phyloP scores from a whole-genome alignment of 2,797 vertebrate genomes.

The Hydrophis major region DNA sequence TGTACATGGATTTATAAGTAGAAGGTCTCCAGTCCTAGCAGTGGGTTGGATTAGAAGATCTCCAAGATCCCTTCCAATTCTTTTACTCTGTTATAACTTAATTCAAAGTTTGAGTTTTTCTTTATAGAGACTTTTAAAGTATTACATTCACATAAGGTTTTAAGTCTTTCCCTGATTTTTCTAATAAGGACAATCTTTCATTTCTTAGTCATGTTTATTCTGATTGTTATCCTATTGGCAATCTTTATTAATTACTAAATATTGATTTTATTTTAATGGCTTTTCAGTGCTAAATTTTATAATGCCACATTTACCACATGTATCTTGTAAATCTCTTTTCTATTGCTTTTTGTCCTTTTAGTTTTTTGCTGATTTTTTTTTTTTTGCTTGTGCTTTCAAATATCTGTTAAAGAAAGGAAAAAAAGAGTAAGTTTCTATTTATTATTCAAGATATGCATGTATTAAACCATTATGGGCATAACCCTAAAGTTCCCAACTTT shows the following conservation, averaged over 20 bases:
- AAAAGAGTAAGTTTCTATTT: neutral
- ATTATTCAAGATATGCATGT: neutral
- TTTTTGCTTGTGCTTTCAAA: neutral
- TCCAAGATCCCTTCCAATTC: no score
- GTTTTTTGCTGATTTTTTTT: neutral
- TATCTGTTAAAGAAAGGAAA: neutral
- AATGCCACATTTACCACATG: neutral
- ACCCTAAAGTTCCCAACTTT: neutral
- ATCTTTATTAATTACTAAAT: neutral
- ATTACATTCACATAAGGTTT: neutral
- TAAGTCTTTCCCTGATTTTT: neutral
- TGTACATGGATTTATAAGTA: neutral
- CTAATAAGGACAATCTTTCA: neutral
- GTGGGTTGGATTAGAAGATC: no score
- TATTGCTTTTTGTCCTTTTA: neutral
- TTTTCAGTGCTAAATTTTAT: neutral
- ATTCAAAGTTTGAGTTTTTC: neutral
- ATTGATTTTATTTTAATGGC: neutral
- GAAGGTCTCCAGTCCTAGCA: no score
- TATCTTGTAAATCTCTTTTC: neutral
- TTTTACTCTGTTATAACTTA: neutral
- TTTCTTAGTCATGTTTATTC: neutral
- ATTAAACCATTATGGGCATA: neutral
- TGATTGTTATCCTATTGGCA: neutral
- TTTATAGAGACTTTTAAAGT: neutral